phyloP scores from a whole-genome alignment of 2,113 vertebrate species.

The Ranitomeya variabilis region DNA sequence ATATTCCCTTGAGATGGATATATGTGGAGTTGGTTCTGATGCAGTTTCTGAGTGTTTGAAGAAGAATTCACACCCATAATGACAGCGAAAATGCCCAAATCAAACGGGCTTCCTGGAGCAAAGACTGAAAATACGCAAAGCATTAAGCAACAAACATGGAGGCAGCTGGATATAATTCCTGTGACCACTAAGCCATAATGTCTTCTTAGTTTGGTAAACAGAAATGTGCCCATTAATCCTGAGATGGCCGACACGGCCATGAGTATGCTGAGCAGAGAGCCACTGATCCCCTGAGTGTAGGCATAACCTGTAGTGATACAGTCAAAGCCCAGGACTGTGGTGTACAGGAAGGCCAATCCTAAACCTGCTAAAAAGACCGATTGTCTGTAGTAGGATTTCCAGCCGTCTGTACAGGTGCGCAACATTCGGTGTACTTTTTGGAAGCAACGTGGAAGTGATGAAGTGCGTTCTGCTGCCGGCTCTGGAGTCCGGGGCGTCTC shows the following conservation, averaged over 20 bases:
- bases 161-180: slow-evolving; percentile 75
- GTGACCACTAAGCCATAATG: slow-evolving; percentile 75
- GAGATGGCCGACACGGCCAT: slow-evolving; percentile 76
- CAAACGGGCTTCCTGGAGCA: slow-evolving; percentile 78
- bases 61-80: slow-evolving; percentile 66
- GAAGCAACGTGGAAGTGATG: slow-evolving; percentile 65
- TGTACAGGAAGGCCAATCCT: slow-evolving; percentile 80
- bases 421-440: slow-evolving; percentile 66
- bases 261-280: slow-evolving; percentile 80
- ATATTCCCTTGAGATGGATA: slow-evolving; percentile 69
- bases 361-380: slow-evolving; percentile 77
- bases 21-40: slow-evolving; percentile 68
- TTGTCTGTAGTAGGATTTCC: slow-evolving; percentile 75
- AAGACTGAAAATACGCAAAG: slow-evolving; percentile 80
- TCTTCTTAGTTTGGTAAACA: slow-evolving; percentile 77
- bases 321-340: slow-evolving; percentile 78
- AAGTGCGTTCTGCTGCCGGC: slow-evolving; percentile 34
- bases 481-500: not conserved
- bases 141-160: slow-evolving; percentile 75
- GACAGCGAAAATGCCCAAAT: slow-evolving; percentile 70
- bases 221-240: slow-evolving; percentile 74
- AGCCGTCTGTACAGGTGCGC: slow-evolving; percentile 70
- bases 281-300: slow-evolving; percentile 78
- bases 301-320: slow-evolving; percentile 79
- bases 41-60: slow-evolving; percentile 64